Evolutionary conservation across 2,888 invertebrate genomes (phyloP).

Genomic region (Bedellia somnulentella): DNA sequence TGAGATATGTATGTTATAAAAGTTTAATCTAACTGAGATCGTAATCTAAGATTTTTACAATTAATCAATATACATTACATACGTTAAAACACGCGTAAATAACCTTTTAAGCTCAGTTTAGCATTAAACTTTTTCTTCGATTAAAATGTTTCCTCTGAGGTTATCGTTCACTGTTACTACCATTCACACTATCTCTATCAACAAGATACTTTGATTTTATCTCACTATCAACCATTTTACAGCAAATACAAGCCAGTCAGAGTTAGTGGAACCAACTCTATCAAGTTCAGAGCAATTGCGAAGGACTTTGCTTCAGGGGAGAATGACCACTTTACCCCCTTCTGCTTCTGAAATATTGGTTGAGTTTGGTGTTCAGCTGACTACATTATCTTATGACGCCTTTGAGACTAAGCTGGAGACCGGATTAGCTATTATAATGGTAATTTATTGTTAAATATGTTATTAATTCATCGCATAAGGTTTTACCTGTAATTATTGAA

Average conservation of each 20-base stretch:
- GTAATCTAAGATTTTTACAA: too few species aligned
- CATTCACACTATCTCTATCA: too few species aligned
- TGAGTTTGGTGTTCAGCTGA: constrained; percentile 23
- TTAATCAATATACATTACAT: neutral
- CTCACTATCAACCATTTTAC: neutral
- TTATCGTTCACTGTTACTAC: neutral
- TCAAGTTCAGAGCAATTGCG: constrained; percentile 54
- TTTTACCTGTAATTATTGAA: too few species aligned
- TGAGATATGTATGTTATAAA: too few species aligned
- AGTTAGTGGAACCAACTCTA: constrained; percentile 34
- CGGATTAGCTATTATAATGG: constrained; percentile 29
- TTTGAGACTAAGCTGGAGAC: constrained; percentile 27
- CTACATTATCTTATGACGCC: constrained; percentile 28
- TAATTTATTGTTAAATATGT: too few species aligned
- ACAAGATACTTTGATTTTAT: constrained; percentile 1
- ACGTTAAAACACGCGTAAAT: neutral
- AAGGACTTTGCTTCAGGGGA: constrained; percentile 44
- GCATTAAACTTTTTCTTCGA: neutral
- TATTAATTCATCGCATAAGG: too few species aligned
- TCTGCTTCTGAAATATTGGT: constrained; percentile 20
- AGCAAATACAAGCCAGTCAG: constrained; percentile 20
- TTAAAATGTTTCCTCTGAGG: neutral
- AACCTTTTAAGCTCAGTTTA: neutral
- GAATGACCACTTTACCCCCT: constrained; percentile 34
- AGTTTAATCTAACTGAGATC: too few species aligned